Percentiles rank a stretch among this genome's conserved stretches.
Evolutionary conservation across 2,113 vertebrate species (phyloP).

Genomic region (Pteruthius melanotis): DNA sequence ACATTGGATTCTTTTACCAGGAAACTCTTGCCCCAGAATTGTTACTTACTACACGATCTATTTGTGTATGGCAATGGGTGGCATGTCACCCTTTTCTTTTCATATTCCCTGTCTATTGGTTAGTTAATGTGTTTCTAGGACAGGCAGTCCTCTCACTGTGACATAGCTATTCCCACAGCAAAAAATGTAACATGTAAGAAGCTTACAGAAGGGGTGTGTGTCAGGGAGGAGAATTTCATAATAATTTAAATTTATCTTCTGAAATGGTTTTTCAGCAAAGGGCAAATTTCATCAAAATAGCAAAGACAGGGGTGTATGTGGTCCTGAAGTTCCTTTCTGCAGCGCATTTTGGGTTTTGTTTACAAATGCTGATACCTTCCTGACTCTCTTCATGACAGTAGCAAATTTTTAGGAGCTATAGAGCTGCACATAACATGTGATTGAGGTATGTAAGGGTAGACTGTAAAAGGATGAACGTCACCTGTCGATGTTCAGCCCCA

Average conservation of each 20-base stretch:
- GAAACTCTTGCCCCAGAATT: not conserved
- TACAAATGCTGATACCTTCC: not conserved
- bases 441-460: not conserved
- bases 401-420: not conserved
- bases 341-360: not conserved
- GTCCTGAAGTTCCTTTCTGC: not conserved
- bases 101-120: not conserved
- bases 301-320: not conserved
- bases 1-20: not conserved
- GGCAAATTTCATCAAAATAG: not conserved
- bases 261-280: not conserved
- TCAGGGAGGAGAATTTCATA: not conserved
- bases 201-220: not conserved
- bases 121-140: conserved; percentile 48
- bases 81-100: not conserved
- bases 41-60: not conserved
- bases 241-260: not conserved
- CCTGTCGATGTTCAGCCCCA: not conserved
- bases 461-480: not conserved
- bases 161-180: not conserved
- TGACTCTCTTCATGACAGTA: not conserved
- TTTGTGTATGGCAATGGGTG: not conserved
- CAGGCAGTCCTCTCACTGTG: not conserved
- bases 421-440: not conserved
- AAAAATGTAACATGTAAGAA: not conserved